phyloP scores from a whole-genome alignment of 92 coral and sea anemone genomes.

The Pocillopora grandis region DNA sequence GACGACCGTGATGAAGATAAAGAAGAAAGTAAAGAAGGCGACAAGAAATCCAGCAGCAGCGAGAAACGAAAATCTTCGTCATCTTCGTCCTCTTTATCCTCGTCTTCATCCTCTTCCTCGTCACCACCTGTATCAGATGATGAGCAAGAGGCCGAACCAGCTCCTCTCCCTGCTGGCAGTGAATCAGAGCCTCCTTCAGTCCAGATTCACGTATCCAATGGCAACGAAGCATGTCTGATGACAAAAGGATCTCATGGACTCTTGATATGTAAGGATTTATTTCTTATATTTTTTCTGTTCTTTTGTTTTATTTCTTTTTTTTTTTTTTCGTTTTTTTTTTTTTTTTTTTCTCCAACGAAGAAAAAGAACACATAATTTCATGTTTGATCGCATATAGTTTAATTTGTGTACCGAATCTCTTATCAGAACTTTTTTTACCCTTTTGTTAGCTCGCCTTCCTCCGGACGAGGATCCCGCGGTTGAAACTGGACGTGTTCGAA shows the following conservation, averaged over 20 bases:
- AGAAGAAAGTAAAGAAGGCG: not conserved
- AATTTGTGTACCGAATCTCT: not conserved
- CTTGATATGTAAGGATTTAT: constrained; percentile 86
- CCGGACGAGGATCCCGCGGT: constrained; percentile 97
- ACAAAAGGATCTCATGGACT: constrained; percentile 99
- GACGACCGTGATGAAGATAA: constrained; percentile 52
- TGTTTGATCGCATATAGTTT: not conserved
- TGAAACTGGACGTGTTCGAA: constrained; percentile 80
- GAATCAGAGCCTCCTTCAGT: constrained; percentile 75
- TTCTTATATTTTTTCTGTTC: not conserved
- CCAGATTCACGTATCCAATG: constrained; percentile 80
- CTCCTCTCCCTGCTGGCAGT: constrained; percentile 41
- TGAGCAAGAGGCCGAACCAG: constrained; percentile 33
- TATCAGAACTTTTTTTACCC: not conserved
- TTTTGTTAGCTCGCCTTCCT: constrained; percentile 83
- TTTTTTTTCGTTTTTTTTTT: too few relatives aligned
- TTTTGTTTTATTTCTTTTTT: too few relatives aligned
- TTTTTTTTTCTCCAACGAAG: too few relatives aligned
- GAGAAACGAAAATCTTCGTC: constrained; percentile 33
- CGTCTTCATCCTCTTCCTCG: constrained; percentile 55
- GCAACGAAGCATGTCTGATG: constrained; percentile 94
- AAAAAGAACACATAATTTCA: not conserved
- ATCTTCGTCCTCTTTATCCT: constrained; percentile 60
- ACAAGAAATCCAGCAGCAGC: constrained; percentile 18
- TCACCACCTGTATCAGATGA: constrained; percentile 42